These are phyloP conservation scores for Drosophila fungiperda DNA, from an alignment of 2,888 invertebrate species.

Conservation along the genomic window DNA sequence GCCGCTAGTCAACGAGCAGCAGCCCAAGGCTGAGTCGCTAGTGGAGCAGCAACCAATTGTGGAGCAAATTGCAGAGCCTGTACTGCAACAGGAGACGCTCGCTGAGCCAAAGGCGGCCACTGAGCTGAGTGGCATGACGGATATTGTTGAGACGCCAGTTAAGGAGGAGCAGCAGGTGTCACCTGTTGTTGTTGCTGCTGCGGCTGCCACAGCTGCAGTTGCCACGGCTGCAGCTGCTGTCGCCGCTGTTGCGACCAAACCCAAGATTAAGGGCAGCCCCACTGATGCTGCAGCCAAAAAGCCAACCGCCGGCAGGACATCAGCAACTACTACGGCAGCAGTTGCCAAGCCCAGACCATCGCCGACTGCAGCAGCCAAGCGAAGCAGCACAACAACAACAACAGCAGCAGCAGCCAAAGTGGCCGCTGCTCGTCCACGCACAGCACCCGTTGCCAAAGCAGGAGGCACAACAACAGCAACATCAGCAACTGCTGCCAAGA, in stretches of 20 bases:
- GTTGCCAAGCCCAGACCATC: slow-evolving; percentile 54
- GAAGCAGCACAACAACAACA: slow-evolving; percentile 12
- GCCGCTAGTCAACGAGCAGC: slow-evolving; percentile 11
- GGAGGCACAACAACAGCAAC: slow-evolving; percentile 48
- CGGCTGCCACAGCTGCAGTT: slow-evolving; percentile 28
- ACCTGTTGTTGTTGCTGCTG: slow-evolving; percentile 6
- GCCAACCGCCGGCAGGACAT: slow-evolving; percentile 35
- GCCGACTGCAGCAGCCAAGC: slow-evolving; percentile 35
- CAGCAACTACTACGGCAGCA: slow-evolving; percentile 11
- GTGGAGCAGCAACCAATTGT: slow-evolving; percentile 12
- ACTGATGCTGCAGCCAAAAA: slow-evolving; percentile 58
- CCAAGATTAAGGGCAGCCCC: slow-evolving; percentile 51
- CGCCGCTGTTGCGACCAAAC: slow-evolving; percentile 39
- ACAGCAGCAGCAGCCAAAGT: slow-evolving; percentile 31
- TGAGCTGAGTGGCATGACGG: slow-evolving; percentile 2
- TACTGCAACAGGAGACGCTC: slow-evolving; percentile 13
- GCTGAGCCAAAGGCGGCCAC: slow-evolving; percentile 5
- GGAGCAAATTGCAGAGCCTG: slow-evolving; percentile 17
- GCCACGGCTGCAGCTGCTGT: slow-evolving; percentile 34
- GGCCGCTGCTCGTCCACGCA: slow-evolving; percentile 68
- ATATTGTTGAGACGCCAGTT: slow-evolving; percentile 10
- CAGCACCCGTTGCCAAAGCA: slow-evolving; percentile 62
- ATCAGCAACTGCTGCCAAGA: slow-evolving; percentile 36
- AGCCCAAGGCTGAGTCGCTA: slow-evolving; percentile 6
- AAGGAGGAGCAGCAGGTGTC: slow-evolving; percentile 6